phyloP scores from a whole-genome alignment of 2,888 invertebrate genomes.

The Steinernema carpocapsae region DNA sequence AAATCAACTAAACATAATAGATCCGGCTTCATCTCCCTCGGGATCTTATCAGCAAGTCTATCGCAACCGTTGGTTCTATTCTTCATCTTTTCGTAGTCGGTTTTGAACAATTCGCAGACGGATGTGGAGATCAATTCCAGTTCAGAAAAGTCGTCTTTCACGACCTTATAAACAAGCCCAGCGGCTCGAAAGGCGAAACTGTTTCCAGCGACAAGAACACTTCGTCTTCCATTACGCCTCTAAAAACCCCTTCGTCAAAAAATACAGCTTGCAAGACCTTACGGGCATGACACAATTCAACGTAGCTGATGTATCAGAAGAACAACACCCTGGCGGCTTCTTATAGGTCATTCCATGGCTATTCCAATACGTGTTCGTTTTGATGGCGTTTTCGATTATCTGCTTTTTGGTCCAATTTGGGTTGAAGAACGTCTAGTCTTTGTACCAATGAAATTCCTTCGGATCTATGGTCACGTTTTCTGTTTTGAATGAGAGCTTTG shows the following conservation, averaged over 20 bases:
- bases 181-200: neutral
- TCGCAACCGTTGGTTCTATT: too few relatives aligned
- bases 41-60: too few relatives aligned
- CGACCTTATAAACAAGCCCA: neutral
- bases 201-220: neutral
- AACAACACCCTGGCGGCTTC: neutral
- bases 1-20: too few relatives aligned
- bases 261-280: neutral
- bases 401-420: neutral
- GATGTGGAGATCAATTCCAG: neutral
- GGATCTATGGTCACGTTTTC: neutral
- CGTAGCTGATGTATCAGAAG: too few relatives aligned
- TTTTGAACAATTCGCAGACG: neutral
- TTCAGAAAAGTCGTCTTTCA: neutral
- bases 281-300: slow-evolving; percentile 1
- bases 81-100: neutral
- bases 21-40: too few relatives aligned
- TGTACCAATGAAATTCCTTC: neutral
- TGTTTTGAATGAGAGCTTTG: neutral
- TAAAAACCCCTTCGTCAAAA: neutral
- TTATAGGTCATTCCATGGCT: neutral
- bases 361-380: neutral
- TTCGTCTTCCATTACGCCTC: neutral
- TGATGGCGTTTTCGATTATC: neutral
- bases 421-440: neutral